These are phyloP conservation scores for Benthochromis sp. DNA, from an alignment of 2,113 vertebrate genomes.

Conservation along the genomic window DNA sequence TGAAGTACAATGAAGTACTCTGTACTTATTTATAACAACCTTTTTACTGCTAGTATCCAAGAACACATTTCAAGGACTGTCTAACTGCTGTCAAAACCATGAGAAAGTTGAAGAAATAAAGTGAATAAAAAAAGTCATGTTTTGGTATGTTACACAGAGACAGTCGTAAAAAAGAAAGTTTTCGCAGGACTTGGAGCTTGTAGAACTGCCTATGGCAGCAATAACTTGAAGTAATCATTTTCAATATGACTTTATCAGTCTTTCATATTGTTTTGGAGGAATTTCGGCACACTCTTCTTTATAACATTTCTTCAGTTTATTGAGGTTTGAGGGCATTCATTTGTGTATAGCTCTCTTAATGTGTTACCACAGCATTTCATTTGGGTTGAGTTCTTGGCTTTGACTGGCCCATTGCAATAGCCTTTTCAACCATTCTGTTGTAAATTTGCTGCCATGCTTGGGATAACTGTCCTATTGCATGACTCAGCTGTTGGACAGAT, in stretches of 20 bases:
- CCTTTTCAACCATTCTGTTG: neutral
- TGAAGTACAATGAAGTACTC: neutral
- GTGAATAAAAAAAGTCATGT: neutral
- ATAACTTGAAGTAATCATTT: neutral
- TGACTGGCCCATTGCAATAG: neutral
- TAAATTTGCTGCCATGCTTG: neutral
- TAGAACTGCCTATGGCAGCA: neutral
- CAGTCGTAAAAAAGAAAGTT: neutral
- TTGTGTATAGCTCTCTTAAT: neutral
- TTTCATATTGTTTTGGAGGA: neutral
- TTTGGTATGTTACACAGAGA: neutral
- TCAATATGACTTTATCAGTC: neutral
- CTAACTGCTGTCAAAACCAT: neutral
- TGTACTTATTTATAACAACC: neutral
- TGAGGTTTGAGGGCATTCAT: neutral
- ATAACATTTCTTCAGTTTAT: neutral
- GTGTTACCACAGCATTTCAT: neutral
- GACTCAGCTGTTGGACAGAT: neutral
- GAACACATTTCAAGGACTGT: neutral
- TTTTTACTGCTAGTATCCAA: neutral
- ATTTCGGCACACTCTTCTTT: neutral
- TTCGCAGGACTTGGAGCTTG: neutral
- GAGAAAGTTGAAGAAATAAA: neutral
- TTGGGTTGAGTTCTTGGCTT: neutral
- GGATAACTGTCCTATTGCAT: neutral